phyloP scores from a whole-genome alignment of 1,140 invertebrate species.

The Aphelinus certus region DNA sequence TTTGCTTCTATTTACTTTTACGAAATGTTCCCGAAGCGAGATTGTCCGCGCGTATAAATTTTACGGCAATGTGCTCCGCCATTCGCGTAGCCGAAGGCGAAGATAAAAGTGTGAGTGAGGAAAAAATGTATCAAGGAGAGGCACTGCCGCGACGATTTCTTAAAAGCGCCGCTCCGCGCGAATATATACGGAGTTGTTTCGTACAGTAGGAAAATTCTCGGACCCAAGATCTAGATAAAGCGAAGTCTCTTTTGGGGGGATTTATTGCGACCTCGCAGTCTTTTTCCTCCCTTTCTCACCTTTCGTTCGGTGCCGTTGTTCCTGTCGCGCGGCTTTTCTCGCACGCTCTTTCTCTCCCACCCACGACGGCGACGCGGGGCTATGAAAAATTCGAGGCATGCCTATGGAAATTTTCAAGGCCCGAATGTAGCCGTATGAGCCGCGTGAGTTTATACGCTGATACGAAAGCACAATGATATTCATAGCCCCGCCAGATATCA shows the following conservation, averaged over 20 bases:
- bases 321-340: neutral
- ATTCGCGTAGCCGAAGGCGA: neutral
- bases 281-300: too few species aligned
- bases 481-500: too few species aligned
- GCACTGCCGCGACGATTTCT: constrained; percentile 9
- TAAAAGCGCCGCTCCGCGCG: constrained; percentile 9
- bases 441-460: neutral
- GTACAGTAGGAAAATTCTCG: constrained; percentile 25
- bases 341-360: neutral
- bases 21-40: neutral
- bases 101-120: neutral
- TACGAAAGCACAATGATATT: neutral
- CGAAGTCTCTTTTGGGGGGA: constrained; percentile 8
- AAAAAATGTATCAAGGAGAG: constrained; percentile 9
- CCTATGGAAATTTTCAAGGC: constrained; percentile 9
- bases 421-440: neutral
- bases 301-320: too few species aligned
- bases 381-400: constrained; percentile 6
- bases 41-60: constrained; percentile 8
- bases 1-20: constrained; percentile 24
- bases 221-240: constrained; percentile 30
- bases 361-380: neutral
- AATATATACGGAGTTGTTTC: neutral
- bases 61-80: neutral
- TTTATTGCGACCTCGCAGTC: constrained; percentile 26